These are phyloP conservation scores for Cartodere bifasciata DNA, from an alignment of 2,888 invertebrate species.

Conservation along the genomic window DNA sequence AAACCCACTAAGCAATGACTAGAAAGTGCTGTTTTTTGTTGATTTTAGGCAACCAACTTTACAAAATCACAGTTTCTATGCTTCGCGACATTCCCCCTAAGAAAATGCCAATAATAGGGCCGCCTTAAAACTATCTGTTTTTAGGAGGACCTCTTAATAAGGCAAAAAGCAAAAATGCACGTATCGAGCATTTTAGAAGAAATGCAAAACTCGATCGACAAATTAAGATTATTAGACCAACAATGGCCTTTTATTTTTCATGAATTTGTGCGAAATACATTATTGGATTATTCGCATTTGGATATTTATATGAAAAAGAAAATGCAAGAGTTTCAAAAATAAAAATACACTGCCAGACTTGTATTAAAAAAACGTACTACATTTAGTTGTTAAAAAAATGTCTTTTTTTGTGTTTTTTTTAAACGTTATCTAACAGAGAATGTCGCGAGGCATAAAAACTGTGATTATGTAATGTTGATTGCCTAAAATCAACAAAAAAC, in stretches of 20 bases:
- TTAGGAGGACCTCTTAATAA: slow-evolving; percentile 59
- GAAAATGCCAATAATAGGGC: not conserved
- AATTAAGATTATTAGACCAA: slow-evolving; percentile 58
- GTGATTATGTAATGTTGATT: too few relatives aligned
- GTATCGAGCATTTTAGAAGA: slow-evolving; percentile 57
- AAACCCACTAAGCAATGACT: too few relatives aligned
- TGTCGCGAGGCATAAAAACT: too few relatives aligned
- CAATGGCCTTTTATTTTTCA: slow-evolving; percentile 67
- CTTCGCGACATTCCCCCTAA: too few relatives aligned
- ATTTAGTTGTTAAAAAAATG: too few relatives aligned
- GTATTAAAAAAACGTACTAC: too few relatives aligned
- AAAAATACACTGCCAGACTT: slow-evolving; percentile 13
- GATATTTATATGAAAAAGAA: slow-evolving; percentile 64
- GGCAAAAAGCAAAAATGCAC: slow-evolving; percentile 62
- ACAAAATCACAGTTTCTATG: too few relatives aligned
- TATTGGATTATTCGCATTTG: slow-evolving; percentile 70
- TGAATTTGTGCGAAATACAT: slow-evolving; percentile 64
- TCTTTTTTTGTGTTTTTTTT: too few relatives aligned
- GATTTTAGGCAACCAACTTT: too few relatives aligned
- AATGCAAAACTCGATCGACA: slow-evolving; percentile 64
- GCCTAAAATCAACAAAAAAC: too few relatives aligned
- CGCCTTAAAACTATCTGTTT: slow-evolving; percentile 17
- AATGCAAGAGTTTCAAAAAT: slow-evolving; percentile 41
- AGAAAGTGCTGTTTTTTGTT: too few relatives aligned
- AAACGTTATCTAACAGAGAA: too few relatives aligned